Evolutionary conservation across 2,797 vertebrate species (phyloP), one percentile per base, ranked within the genome.

Genomic region (Syngnathus rostellatus): DNA sequence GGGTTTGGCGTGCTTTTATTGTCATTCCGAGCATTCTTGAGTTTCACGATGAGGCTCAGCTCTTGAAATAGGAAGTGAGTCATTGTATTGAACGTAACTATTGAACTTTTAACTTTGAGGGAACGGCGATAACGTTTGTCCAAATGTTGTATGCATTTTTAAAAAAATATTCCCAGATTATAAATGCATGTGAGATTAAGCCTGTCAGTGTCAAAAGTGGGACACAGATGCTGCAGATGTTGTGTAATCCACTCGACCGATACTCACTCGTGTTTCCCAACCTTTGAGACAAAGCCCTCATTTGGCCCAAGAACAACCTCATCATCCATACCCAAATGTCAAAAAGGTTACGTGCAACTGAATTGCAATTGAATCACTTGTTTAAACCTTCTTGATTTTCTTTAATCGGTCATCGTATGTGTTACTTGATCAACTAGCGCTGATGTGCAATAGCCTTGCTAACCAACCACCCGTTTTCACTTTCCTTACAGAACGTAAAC

Each of bases 51-150:
- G 65, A 31, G 75, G 66, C 65, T 79, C 62, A 21, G 69, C 45
- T 68, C 31, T 50, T 60, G 71, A 74, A 85, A 80, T 65, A 81
- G 87, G 86, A 88, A 87, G 80, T 85, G 86, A 83, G 16, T 85
- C 81, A 68, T 37, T 39, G 46, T 53, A 48, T 39, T 12, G n/a
- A n/a, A n/a, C n/a, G n/a, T n/a, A n/a, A 17, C 41, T 45, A 45
- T 45, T 31, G 1, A 40, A 41, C 7, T 41, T 41, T 19, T 61
- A n/a, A 40, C 21, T 41, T 62, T 58, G 16, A 16, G 31, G 17
- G 3, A 53, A 10, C 50, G 19, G 31, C 17, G 14, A 10, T 19
- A 53, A 57, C 12, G 23, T 57, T 31, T 6, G 16, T 25, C 11
- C 23, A 23, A 25, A 55, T 12, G 8, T 31, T 23, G 10, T 25